Evolutionary conservation across 1,140 invertebrate genomes (phyloP).

Genomic region (Coenobita brevimanus): DNA sequence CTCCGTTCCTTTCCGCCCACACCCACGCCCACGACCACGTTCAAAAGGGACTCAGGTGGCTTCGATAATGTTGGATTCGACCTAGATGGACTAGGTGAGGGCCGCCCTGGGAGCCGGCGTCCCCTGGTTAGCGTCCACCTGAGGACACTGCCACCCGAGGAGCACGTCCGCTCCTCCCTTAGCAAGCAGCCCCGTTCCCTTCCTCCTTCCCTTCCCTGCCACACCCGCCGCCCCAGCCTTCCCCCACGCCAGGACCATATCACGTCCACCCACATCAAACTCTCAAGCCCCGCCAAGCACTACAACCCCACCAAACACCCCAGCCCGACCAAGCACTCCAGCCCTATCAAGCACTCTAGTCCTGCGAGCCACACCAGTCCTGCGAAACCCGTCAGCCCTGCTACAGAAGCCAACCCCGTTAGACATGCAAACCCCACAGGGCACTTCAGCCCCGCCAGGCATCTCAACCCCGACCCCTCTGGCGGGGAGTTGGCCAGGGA

Average conservation of each 20-base stretch:
- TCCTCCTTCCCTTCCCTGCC: conserved; percentile 37
- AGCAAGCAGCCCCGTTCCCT: conserved; percentile 50
- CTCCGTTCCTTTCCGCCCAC: conserved; percentile 32
- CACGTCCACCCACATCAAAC: neutral
- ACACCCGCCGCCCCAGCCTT: conserved; percentile 2
- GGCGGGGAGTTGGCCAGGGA: neutral
- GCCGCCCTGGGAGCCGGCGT: conserved; percentile 16
- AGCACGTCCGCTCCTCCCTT: conserved; percentile 44
- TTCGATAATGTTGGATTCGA: conserved; percentile 52
- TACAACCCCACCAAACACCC: too few species aligned
- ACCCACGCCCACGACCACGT: conserved; percentile 4
- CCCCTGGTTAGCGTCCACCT: conserved; percentile 36
- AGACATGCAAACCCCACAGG: too few species aligned
- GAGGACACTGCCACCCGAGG: conserved; percentile 36
- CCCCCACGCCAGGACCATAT: neutral
- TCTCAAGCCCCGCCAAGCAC: neutral
- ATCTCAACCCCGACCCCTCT: too few species aligned
- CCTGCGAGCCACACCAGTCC: too few species aligned
- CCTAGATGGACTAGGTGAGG: conserved; percentile 33
- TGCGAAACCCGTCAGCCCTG: too few species aligned
- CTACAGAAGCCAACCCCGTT: too few species aligned
- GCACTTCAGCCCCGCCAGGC: too few species aligned
- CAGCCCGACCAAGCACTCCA: too few species aligned
- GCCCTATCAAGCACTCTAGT: too few species aligned
- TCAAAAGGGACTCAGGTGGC: conserved; percentile 32